phyloP scores from a whole-genome alignment of 2,888 invertebrate species.

The Neoitamus cyanurus region DNA sequence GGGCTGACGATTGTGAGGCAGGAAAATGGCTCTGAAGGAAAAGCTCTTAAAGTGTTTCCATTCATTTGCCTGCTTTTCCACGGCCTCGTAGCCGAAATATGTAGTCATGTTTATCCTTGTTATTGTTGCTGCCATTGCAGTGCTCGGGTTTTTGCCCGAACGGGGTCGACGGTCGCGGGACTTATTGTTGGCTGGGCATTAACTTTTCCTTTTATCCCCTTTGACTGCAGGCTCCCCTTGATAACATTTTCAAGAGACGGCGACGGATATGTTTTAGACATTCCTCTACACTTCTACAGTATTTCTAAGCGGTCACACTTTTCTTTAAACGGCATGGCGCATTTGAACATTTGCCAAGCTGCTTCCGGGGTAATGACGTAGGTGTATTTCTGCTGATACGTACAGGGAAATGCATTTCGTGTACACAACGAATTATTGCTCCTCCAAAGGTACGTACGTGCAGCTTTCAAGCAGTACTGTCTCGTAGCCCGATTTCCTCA shows the following conservation, averaged over 20 bases:
- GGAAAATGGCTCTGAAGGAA: not conserved
- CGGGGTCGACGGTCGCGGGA: not conserved
- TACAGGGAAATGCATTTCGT: not conserved
- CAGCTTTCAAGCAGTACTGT: not conserved
- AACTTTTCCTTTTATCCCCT: not conserved
- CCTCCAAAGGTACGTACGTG: not conserved
- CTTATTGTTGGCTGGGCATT: not conserved
- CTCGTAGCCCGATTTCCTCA: not conserved
- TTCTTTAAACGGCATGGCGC: not conserved
- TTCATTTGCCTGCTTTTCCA: not conserved
- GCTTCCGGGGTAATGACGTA: not conserved
- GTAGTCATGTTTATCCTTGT: not conserved
- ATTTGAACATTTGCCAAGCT: not conserved
- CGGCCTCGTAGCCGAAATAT: not conserved
- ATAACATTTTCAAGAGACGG: not conserved
- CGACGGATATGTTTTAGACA: not conserved
- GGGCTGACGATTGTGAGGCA: not conserved
- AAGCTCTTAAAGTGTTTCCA: constrained; percentile 6
- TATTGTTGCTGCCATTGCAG: not conserved
- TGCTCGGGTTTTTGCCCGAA: not conserved
- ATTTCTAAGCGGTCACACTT: not conserved
- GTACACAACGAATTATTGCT: not conserved
- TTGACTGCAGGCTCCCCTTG: not conserved
- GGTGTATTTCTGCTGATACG: not conserved
- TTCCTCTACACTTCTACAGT: not conserved